Conservation (phyloP, 2,888 invertebrate genomes). For the Clivina fossor region DNA sequence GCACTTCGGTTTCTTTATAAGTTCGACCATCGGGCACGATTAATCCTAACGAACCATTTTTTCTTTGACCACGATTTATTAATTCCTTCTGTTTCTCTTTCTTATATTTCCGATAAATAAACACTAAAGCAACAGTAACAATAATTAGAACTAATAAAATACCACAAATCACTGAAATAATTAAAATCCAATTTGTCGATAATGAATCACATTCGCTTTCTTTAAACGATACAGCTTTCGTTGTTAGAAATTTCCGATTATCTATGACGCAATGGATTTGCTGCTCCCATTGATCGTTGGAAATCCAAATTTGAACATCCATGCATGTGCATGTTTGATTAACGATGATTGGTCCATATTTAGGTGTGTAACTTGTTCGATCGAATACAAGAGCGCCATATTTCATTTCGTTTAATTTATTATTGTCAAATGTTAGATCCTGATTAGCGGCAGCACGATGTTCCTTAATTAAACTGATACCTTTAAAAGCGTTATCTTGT, state of each 20-base stretch:
- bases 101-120: constrained; percentile 50
- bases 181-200: constrained; percentile 48
- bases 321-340: constrained; percentile 63
- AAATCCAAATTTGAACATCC: constrained; percentile 41
- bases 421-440: constrained; percentile 65
- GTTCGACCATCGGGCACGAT: constrained; percentile 81
- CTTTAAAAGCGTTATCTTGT: constrained; percentile 64
- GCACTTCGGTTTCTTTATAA: constrained; percentile 82
- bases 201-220: constrained; percentile 39
- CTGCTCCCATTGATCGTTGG: constrained; percentile 42
- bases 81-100: constrained; percentile 51
- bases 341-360: constrained; percentile 62
- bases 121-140: constrained; percentile 49
- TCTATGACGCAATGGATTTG: constrained; percentile 48
- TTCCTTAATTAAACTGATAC: constrained; percentile 58
- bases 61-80: constrained; percentile 47
- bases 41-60: constrained; percentile 63
- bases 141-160: constrained; percentile 55
- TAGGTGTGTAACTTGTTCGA: constrained; percentile 57
- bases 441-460: constrained; percentile 54
- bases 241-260: constrained; percentile 41
- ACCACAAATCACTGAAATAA: constrained; percentile 50
- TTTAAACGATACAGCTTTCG: constrained; percentile 43
- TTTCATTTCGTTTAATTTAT: constrained; percentile 60
- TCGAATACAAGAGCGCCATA: constrained; percentile 63